These are phyloP conservation scores for Odontomyia ornata DNA, from an alignment of 2,888 invertebrate genomes.

Conservation along the genomic window DNA sequence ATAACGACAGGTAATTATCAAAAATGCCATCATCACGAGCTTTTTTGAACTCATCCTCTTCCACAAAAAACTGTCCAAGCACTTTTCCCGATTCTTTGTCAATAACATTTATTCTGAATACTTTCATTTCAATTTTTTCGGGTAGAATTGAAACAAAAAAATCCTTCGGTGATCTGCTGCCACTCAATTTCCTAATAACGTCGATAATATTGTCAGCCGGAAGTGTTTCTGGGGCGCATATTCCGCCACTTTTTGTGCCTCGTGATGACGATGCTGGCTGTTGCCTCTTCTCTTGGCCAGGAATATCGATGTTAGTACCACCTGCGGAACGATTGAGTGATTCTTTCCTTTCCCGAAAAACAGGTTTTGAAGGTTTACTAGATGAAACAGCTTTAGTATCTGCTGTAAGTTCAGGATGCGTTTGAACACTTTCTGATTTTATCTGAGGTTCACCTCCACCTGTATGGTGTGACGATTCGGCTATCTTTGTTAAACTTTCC, in stretches of 20 bases:
- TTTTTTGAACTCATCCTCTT: conserved; percentile 32
- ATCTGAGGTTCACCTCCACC: neutral
- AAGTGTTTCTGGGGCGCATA: neutral
- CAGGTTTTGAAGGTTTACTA: neutral
- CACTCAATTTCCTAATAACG: conserved; percentile 6
- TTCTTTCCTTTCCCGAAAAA: neutral
- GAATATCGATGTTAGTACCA: conserved; percentile 6
- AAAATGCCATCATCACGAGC: conserved; percentile 29
- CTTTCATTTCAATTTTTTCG: conserved; percentile 20
- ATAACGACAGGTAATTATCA: conserved; percentile 38
- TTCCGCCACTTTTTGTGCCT: neutral
- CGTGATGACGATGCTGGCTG: neutral
- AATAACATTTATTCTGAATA: conserved; percentile 30
- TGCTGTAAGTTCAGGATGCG: neutral
- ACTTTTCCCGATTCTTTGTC: conserved; percentile 31
- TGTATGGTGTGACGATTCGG: no score
- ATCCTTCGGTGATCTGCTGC: conserved; percentile 25
- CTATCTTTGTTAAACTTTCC: no score
- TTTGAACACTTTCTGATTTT: neutral
- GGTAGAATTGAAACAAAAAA: conserved; percentile 36
- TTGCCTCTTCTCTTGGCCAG: neutral
- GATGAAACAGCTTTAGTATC: neutral
- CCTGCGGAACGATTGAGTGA: conserved; percentile 5
- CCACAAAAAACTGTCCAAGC: conserved; percentile 21
- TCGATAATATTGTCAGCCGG: neutral